Percentiles rank a stretch among this genome's conserved stretches.
phyloP scores from a whole-genome alignment of 2,888 invertebrate genomes.

The Plebejus anna region DNA sequence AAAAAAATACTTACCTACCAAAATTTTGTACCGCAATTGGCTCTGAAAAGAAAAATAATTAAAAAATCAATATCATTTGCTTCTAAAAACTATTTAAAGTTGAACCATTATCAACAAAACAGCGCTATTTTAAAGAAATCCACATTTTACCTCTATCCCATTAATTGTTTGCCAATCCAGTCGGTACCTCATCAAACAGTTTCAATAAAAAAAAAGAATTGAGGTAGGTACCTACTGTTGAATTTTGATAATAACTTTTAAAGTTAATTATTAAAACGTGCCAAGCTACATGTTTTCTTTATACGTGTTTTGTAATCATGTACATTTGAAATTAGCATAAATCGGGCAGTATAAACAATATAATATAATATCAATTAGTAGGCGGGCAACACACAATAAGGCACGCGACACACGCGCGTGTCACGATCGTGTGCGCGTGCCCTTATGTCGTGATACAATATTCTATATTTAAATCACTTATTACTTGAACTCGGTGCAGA shows the following conservation, averaged over 20 bases:
- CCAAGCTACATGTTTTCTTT: not conserved
- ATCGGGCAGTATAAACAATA: not conserved
- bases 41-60: not conserved
- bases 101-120: too few species aligned
- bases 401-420: slow-evolving; percentile 39
- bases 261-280: not conserved
- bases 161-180: too few species aligned
- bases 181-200: too few species aligned
- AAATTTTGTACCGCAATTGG: not conserved
- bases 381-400: slow-evolving; percentile 37
- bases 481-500: slow-evolving; percentile 9
- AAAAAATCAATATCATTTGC: too few species aligned
- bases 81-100: too few species aligned
- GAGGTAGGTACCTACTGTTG: not conserved
- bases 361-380: slow-evolving; percentile 42
- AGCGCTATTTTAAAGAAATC: not conserved
- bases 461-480: slow-evolving; percentile 15
- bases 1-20: not conserved
- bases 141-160: too few species aligned
- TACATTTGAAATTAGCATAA: slow-evolving; percentile 4
- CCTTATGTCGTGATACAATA: slow-evolving; percentile 54
- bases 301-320: not conserved
- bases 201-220: too few species aligned
- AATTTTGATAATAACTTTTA: not conserved
- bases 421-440: slow-evolving; percentile 60